These are phyloP conservation scores for Nerophis lumbriciformis DNA, from an alignment of 2,113 vertebrate genomes.

Conservation along the genomic window DNA sequence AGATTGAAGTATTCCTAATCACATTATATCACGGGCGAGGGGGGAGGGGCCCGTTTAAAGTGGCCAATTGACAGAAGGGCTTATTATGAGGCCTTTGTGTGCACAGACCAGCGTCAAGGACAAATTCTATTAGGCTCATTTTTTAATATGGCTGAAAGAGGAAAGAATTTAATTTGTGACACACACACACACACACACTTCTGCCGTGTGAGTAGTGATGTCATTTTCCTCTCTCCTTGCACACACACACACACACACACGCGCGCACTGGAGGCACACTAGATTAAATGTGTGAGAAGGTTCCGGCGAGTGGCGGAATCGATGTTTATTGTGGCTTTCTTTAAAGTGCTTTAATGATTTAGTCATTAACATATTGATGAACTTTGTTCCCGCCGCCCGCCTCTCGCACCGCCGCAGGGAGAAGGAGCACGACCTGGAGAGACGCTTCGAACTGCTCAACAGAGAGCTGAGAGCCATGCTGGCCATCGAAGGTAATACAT, in stretches of 20 bases:
- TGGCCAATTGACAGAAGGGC: constrained; percentile 72
- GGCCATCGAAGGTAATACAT: constrained; percentile 92
- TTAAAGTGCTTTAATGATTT: constrained; percentile 98
- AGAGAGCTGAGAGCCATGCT: constrained; percentile 96
- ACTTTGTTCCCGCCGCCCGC: constrained; percentile 71
- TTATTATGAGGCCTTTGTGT: constrained; percentile 70
- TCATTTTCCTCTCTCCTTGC: not conserved
- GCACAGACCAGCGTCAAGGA: constrained; percentile 68
- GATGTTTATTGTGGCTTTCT: constrained; percentile 93
- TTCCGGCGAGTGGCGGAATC: constrained; percentile 83
- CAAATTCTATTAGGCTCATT: constrained; percentile 77
- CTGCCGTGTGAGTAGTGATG: constrained; percentile 5
- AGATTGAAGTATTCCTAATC: constrained; percentile 78
- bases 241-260: constrained; percentile 11
- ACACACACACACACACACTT: constrained; percentile 15
- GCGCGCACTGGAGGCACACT: constrained; percentile 65
- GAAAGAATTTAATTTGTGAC: constrained; percentile 71
- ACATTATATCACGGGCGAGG: constrained; percentile 70
- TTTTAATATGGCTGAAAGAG: constrained; percentile 73
- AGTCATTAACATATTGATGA: constrained; percentile 99
- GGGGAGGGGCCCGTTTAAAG: constrained; percentile 63
- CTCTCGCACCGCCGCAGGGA: constrained; percentile 88
- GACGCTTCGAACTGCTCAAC: constrained; percentile 96
- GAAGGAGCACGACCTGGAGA: constrained; percentile 99
- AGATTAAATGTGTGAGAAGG: constrained; percentile 91